Evolutionary conservation across 2,888 invertebrate genomes (phyloP), one percentile per base, ranked within the genome.

Genomic region (Phalera bucephala): DNA sequence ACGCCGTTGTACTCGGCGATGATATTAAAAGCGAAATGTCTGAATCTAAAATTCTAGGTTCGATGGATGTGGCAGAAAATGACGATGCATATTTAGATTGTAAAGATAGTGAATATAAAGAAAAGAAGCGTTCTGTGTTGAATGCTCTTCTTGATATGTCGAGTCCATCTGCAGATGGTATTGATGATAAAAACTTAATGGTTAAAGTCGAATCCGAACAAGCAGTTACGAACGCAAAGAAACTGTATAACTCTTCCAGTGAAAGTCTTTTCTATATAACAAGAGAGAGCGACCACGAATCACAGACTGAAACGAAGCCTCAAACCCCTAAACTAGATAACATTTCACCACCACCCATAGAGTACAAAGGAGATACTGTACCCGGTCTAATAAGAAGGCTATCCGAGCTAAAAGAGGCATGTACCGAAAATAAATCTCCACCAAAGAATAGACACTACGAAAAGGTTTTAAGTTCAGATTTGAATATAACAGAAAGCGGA

Each of bases 61-160:
- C 12, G 1, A 13, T 13, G 7, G 30, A 12, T 7, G 4, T n/a
- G 4, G n/a, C n/a, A n/a, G n/a, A n/a, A n/a, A n/a, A n/a, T 14
- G 6, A 10, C 0, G 7, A 27, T 2, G 10, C 15, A 23, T 10
- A 13, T n/a, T n/a, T 13, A 12, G 36, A 22, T 21, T 20, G 5
- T 8, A 23, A 27, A 2, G 22, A 20, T 1, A 23, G 39, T 5
- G 15, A n/a, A n/a, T n/a, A n/a, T n/a, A n/a, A n/a, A n/a, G n/a
- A n/a, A n/a, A n/a, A n/a, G n/a, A 39, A 61, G 26, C 57, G 61
- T n/a, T 68, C 72, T 1, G 53, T 76, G 9, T 41, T 80, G 0
- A 51, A 66, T 35, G 61, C 72, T 28, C 62, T 82, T 10, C 51
- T 81, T 6, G 72, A 80, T 34, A 77, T 79, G 80, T 75, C 81